Conservation (phyloP, 1,140 invertebrate species). For the Heliconius hewitsoni region DNA sequence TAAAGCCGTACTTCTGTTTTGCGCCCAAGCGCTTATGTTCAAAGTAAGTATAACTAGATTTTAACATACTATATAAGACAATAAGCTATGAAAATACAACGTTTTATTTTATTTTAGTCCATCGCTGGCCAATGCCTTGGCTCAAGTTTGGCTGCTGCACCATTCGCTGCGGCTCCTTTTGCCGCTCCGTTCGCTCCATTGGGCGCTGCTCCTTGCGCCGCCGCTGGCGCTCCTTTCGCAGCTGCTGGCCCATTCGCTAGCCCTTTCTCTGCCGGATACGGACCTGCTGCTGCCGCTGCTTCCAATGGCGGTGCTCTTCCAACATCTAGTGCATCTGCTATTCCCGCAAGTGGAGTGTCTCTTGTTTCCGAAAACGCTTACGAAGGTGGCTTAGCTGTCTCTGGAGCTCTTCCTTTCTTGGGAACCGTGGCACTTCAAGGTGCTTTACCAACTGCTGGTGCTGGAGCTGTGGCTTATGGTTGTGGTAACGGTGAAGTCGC, state of each 20-base stretch:
- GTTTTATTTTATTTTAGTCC: background rate
- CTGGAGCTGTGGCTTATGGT: conserved; percentile 42
- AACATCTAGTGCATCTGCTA: conserved; percentile 40
- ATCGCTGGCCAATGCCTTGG: conserved; percentile 27
- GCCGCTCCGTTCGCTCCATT: background rate
- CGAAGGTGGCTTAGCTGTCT: conserved; percentile 34
- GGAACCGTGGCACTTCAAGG: conserved; percentile 33
- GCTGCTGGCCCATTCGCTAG: conserved; percentile 4
- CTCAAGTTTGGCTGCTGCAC: conserved; percentile 19
- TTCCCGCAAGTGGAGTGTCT: conserved; percentile 36
- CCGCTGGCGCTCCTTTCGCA: background rate
- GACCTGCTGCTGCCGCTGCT: conserved; percentile 22
- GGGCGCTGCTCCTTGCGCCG: background rate
- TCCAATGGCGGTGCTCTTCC: conserved; percentile 37
- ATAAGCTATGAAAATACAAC: background rate
- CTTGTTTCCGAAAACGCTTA: conserved; percentile 38
- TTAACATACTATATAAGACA: background rate
- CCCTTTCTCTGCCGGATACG: conserved; percentile 6
- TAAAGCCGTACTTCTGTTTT: conserved; percentile 16
- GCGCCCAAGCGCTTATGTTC: conserved; percentile 17
- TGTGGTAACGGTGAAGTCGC: conserved; percentile 43
- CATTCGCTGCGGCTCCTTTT: background rate
- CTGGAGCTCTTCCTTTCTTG: conserved; percentile 41
- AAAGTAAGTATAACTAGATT: conserved; percentile 11
- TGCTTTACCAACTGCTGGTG: conserved; percentile 43